phyloP scores from a whole-genome alignment of 1,140 invertebrate species.

The Pseudachorutes palmiensis region DNA sequence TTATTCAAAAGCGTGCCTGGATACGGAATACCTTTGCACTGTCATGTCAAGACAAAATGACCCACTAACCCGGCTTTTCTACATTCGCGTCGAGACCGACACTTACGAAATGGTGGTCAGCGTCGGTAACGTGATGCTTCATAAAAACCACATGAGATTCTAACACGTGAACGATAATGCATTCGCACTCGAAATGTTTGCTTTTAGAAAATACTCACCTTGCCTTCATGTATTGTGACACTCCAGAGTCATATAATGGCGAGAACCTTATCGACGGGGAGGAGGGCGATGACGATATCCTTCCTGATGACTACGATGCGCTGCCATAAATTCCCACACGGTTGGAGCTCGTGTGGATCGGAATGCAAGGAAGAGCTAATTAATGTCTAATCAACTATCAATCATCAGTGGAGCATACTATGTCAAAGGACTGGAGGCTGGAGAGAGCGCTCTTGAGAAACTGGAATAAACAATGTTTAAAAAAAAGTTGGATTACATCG shows the following conservation, averaged over 20 bases:
- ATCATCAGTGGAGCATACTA: no score
- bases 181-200: not conserved
- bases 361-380: no score
- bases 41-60: not conserved
- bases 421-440: no score
- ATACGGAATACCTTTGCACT: constrained; percentile 6
- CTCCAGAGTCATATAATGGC: not conserved
- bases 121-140: not conserved
- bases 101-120: constrained; percentile 9
- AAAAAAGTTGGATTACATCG: no score
- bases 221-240: not conserved
- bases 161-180: not conserved
- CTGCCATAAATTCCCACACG: not conserved
- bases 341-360: not conserved
- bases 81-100: constrained; percentile 11
- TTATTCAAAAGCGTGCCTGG: not conserved
- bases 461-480: no score
- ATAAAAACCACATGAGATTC: no score
- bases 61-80: not conserved
- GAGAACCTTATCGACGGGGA: not conserved
- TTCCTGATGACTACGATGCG: no score
- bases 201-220: constrained; percentile 9
- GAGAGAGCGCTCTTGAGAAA: no score
- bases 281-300: not conserved
- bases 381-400: no score